Evolutionary conservation across 1,140 invertebrate genomes (phyloP), one percentile per base, ranked within the genome.

Genomic region (Zeugodacus cucurbitae): DNA sequence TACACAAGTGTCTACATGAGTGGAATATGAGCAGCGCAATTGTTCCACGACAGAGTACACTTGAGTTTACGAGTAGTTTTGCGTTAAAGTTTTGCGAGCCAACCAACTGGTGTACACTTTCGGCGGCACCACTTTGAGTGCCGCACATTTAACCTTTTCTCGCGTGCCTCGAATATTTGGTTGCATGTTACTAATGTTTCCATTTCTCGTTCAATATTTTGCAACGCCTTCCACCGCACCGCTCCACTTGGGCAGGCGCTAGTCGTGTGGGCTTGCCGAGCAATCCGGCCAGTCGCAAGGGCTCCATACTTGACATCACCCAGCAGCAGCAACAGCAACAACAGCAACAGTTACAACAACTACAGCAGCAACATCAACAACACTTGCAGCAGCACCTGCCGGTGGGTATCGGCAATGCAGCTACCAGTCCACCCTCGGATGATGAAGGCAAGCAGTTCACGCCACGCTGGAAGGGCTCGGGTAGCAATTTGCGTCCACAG

Each of bases 401-500:
- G 7, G 10, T 90, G 74, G 92, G 92, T 64, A 89, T 93, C 90
- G 91, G 90, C 34, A 92, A 92, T 29, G 91, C 93, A 17, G 94
- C 94, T 82, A 93, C 92, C 88, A 94, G 93, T 91, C 94, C 94
- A 44, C 94, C 94, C 62, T 94, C 94, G 58, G 93, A 93, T 87
- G 93, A 93, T 85, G 92, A 93, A 44, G 90, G 92, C 29, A 92
- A 90, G 88, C 91, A 90, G 37, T 92, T 90, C 82, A 86, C 89
- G 1, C 91, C 91, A 58, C 91, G 91, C 87, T 93, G 92, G 92
- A 93, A 92, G 87, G 91, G 94, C 89, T 91, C 94, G 89, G 88
- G 93, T 90, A 90, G 90, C 89, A 89, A 93, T 91, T 54, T 94
- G 91, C 91, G 90, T 14, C 91, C 91, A 0, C 92, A 91, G 74